Evolutionary conservation across 2,888 invertebrate species (phyloP), one percentile per base, ranked within the genome.

Genomic region (Ptilodon capucinus): DNA sequence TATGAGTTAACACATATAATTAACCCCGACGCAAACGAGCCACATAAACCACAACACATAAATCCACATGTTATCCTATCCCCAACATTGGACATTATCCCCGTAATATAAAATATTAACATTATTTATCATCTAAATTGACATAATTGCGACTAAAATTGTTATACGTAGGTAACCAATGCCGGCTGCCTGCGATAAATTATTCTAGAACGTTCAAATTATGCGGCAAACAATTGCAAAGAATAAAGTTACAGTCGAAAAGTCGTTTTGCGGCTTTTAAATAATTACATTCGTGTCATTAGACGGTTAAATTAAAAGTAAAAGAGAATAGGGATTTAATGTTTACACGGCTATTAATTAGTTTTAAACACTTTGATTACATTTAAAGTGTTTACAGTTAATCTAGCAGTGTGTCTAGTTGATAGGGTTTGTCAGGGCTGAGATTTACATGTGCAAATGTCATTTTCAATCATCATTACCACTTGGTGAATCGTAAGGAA

Each of bases 61-160:
- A 35, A 11, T 11, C 17, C 35, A 35, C 9, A 18, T 13, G 9
- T 35, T 35, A 35, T 35, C 35, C 34, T 34, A 1, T 8, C 16
- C 2, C 35, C 17, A 35, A 32, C 17, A 35, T 5, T 17, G 14
- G 35, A 14, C 35, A 17, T 35, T 17, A 35, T 35, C 35, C 5
- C 35, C 7, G 17, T 25, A 44, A 39, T 46, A 48, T 48, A 35
- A 55, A 48, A 44, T 48, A 60, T 54, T 41, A 35, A 41, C 40
- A 44, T 51, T 54, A 57, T 64, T 55, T 57, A 57, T 61, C 58
- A 57, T 53, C 54, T 46, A 49, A 60, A 64, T 63, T 63, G 58
- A 44, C 44, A 61, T 45, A 58, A 63, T 60, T 64, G 55, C 48
- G 46, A 32, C 30, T 30, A 41, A 5, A 55, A 63, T 57, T 64